These are phyloP conservation scores for Diabrotica undecimpunctata DNA, from an alignment of 1,140 invertebrate species.

Conservation along the genomic window DNA sequence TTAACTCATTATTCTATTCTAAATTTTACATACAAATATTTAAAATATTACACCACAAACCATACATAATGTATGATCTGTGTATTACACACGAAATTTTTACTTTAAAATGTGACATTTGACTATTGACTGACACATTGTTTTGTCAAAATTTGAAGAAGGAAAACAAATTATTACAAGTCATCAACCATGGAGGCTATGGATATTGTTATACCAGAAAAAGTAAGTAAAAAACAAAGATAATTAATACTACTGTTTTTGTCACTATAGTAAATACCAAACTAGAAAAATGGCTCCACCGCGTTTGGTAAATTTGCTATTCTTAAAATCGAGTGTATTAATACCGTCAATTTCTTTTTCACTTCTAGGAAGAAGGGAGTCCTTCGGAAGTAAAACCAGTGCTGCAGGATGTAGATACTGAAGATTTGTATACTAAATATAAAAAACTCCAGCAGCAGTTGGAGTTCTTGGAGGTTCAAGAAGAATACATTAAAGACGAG, in stretches of 20 bases:
- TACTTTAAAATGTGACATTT: too few relatives aligned
- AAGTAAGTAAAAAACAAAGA: conserved; percentile 50
- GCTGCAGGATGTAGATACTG: conserved; percentile 76
- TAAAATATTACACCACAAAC: too few relatives aligned
- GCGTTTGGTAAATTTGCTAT: conserved; percentile 1
- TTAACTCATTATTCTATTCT: too few relatives aligned
- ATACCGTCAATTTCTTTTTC: conserved; percentile 15
- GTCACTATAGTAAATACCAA: not conserved
- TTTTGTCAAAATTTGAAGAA: too few relatives aligned
- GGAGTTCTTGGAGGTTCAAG: conserved; percentile 89
- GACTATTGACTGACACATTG: too few relatives aligned
- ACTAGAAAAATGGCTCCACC: not conserved
- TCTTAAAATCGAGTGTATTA: conserved; percentile 6
- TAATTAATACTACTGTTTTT: too few relatives aligned
- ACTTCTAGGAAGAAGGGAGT: conserved; percentile 58
- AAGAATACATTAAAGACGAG: conserved; percentile 93
- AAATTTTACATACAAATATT: too few relatives aligned
- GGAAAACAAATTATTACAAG: conserved; percentile 26
- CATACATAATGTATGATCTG: too few relatives aligned
- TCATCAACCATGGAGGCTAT: conserved; percentile 64
- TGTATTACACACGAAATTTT: too few relatives aligned
- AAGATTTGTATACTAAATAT: conserved; percentile 92
- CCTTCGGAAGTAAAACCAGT: conserved; percentile 55
- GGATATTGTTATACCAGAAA: conserved; percentile 65
- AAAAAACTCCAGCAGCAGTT: conserved; percentile 91